Percentiles rank a stretch among this genome's conserved stretches.
Conservation (phyloP, 2,113 vertebrate genomes). For the Gallinago media region DNA sequence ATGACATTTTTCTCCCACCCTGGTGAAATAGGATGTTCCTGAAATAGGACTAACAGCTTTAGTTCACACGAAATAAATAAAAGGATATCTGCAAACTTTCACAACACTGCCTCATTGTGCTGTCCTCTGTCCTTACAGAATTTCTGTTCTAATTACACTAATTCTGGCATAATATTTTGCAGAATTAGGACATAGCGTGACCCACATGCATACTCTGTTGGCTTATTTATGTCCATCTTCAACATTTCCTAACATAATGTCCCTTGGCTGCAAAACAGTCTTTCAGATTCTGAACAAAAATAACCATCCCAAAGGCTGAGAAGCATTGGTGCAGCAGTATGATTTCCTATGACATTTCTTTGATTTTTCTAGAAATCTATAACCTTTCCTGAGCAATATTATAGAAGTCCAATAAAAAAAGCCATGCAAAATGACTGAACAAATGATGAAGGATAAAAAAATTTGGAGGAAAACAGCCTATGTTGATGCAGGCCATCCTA, state of each 20-base stretch:
- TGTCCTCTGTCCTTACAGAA: neutral
- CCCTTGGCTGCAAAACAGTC: neutral
- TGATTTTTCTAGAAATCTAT: neutral
- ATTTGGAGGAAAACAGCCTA: neutral
- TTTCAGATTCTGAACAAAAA: neutral
- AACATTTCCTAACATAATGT: neutral
- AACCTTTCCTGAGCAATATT: neutral
- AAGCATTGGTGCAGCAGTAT: neutral
- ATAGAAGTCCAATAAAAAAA: neutral
- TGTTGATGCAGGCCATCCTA: neutral
- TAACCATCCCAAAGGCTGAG: neutral
- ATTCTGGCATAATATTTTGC: constrained; percentile 37
- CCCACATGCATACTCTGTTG: neutral
- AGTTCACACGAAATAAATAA: neutral
- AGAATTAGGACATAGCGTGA: neutral
- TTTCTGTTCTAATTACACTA: neutral
- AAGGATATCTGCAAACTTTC: neutral
- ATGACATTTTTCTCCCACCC: neutral
- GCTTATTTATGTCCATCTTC: constrained; percentile 7
- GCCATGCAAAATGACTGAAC: neutral
- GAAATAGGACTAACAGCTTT: neutral
- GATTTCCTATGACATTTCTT: neutral
- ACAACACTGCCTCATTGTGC: neutral
- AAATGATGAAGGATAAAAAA: neutral
- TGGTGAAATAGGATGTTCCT: neutral